Percentiles rank a stretch among this genome's conserved stretches.
These are phyloP conservation scores for Bombus fervidus DNA, from an alignment of 1,140 invertebrate genomes.

Conservation along the genomic window DNA sequence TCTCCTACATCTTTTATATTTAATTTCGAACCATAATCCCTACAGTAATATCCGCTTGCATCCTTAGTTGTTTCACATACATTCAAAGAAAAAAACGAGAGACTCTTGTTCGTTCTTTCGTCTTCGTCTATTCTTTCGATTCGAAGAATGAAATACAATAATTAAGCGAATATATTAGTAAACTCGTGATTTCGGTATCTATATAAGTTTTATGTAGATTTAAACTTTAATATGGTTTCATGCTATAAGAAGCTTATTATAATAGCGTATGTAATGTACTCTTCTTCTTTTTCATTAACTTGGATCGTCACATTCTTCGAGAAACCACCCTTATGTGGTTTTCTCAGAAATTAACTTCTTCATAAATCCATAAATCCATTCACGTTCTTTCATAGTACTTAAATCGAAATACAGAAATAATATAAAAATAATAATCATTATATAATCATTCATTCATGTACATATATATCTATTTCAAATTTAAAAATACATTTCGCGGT, in stretches of 20 bases:
- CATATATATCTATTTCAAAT: neutral
- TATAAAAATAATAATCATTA: too few relatives aligned
- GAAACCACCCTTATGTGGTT: neutral
- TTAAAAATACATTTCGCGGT: neutral
- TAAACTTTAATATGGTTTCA: constrained; percentile 56
- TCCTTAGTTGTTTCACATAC: neutral
- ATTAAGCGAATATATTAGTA: neutral
- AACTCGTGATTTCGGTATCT: neutral
- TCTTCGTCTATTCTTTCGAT: too few relatives aligned
- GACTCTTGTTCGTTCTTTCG: neutral
- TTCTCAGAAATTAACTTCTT: neutral
- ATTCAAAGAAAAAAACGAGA: neutral
- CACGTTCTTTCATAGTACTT: too few relatives aligned
- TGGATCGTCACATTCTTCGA: neutral
- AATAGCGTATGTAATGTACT: constrained; percentile 16
- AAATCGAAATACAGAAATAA: too few relatives aligned
- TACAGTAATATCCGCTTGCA: neutral
- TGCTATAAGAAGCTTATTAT: constrained; percentile 50
- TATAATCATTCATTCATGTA: too few relatives aligned
- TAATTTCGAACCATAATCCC: neutral
- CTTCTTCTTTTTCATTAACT: neutral
- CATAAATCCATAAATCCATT: too few relatives aligned
- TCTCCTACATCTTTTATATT: neutral
- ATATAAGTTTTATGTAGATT: constrained; percentile 33
- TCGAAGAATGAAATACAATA: neutral